Evolutionary conservation across 2,888 invertebrate species (phyloP), one percentile per base, ranked within the genome.

Genomic region (Chrysotoxum bicinctum): DNA sequence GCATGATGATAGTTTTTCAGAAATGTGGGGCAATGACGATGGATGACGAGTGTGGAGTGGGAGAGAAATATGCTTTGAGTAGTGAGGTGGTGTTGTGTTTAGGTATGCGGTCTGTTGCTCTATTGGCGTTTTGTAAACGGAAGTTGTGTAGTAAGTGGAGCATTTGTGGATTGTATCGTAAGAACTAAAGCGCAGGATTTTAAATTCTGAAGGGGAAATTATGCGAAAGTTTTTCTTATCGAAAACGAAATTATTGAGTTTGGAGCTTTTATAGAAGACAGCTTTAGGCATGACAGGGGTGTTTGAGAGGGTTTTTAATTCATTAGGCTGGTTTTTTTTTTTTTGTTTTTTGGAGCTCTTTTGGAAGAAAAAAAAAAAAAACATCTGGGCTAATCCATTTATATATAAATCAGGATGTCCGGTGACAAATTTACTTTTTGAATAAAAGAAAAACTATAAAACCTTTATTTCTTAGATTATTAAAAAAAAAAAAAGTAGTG

Each of bases 91-190:
- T 79, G 66, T 78, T 50, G 30, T 74, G 70, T 72, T n/a, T 79
- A n/a, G 50, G 26, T 50, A 76, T 85, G 85, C 85, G 85, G 85
- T 85, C 85, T 85, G 85, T 85, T 85, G 85, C 85, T 85, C 81
- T 69, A 76, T 52, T 76, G 23, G 70, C 60, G 21, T 79, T 62
- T 64, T 84, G 79, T 77, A 73, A 73, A 81, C 85, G 81, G 76
- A 81, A 85, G 76, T 76, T 77, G 73, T 76, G 21, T 62, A 68
- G 75, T 64, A 78, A 70, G 52, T 76, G 68, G 64, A 72, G 68
- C 35, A 43, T 16, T 43, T 76, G 84, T 84, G 84, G 84, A 85
- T 54, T 45, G 73, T 81, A 81, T 85, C 73, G 75, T 80, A 72
- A 37, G 60, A 30, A 26, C 14, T 23, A 37, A 5, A 23, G 85